phyloP scores from a whole-genome alignment of 1,140 invertebrate genomes.

The Gryllus bimaculatus region DNA sequence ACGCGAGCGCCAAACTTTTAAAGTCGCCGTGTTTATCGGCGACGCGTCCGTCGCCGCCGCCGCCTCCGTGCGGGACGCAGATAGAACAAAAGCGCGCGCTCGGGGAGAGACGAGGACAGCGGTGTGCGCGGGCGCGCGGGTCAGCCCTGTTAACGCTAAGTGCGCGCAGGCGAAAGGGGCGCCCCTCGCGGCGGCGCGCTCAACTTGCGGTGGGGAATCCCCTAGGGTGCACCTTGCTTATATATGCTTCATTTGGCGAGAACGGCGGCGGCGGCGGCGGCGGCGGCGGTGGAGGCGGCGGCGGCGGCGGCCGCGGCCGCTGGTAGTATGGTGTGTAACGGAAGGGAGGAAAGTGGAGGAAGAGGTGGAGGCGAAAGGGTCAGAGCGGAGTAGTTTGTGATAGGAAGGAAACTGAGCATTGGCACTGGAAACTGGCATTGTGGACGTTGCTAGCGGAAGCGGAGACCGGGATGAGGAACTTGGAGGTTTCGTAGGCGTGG shows the following conservation, averaged over 20 bases:
- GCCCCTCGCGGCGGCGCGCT: neutral
- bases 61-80: neutral
- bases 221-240: neutral
- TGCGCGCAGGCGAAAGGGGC: neutral
- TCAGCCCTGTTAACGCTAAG: neutral
- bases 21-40: neutral
- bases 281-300: too few relatives aligned
- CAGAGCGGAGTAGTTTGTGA: too few relatives aligned
- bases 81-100: neutral
- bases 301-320: too few relatives aligned
- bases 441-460: too few relatives aligned
- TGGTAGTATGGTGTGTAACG: neutral
- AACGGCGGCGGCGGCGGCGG: neutral
- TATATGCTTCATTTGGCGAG: neutral
- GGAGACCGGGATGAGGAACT: too few relatives aligned
- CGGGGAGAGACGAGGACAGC: neutral
- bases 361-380: too few relatives aligned
- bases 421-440: too few relatives aligned
- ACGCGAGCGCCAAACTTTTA: neutral
- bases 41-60: neutral
- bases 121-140: too few relatives aligned
- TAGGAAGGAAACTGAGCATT: too few relatives aligned
- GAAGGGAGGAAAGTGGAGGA: too few relatives aligned
- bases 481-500: too few relatives aligned
- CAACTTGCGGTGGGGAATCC: neutral